Base-by-base conservation (phyloP, 2,888 invertebrate genomes). In the Drosophila neonasuta region DNA sequence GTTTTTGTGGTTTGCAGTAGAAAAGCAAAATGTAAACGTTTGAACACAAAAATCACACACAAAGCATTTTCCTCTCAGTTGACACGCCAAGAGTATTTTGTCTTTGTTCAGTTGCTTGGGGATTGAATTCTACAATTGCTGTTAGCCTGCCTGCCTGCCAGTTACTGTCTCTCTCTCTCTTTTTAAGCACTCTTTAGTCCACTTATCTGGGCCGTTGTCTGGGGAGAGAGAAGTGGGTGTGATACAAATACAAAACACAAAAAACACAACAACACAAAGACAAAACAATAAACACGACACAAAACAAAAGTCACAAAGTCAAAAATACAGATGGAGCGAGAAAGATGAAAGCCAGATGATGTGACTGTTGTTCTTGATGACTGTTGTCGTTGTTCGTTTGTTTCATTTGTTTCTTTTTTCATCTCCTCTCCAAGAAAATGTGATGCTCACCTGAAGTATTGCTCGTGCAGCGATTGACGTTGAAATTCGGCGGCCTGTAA, bases 401-500 rank as follows among this genome's bases (percentile, higher is more conserved):
- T 36, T 66, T 63, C 24, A 2, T 42, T 68, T 50, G 55, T 68
- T 52, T 56, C 44, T 46, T 30, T 66, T 66, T 39, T 51, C 39
- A 32, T 10, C 32, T 32, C 2, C 10, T 24, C 36, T 11, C 34
- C 10, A 36, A n/a, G 11, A 1, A 11, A 32, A n/a, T n/a, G 10
- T n/a, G n/a, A 17, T 7, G 83, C 87, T 89, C 76, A 91, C 91
- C 91, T 90, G 72, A 91, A 91, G 80, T 91, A 91, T 84, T 91
- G 91, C 88, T 91, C 91, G 74, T 91, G 91, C 72, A 91, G 85
- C 50, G 91, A 90, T 75, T 91, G 91, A 68, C 91, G 89, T 79
- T 91, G 91, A 75, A 90, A 91, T 83, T 91, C 91, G 79, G 91
- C 91, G 68, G 91, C 91, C 91, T 91, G 90, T 85, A 91, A 91